Evolutionary conservation across 2,797 vertebrate genomes (phyloP).

Genomic region (Bradypodion pumilum): DNA sequence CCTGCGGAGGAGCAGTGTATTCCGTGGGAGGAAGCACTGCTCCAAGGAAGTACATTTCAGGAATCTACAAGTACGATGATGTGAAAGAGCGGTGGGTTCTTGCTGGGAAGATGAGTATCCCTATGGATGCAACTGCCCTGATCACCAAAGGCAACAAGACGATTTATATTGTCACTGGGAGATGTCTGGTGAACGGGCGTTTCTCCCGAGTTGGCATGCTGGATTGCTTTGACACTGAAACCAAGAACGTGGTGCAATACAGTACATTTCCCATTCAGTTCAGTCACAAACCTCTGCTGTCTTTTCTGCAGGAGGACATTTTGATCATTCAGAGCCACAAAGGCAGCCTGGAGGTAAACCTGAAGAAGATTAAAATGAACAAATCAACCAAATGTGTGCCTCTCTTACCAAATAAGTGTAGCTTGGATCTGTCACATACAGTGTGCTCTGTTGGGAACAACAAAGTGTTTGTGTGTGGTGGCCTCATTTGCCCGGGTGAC

Average conservation of each 20-base stretch:
- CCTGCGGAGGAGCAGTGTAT: constrained; percentile 62
- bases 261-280: constrained; percentile 69
- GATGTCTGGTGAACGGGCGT: constrained; percentile 61
- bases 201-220: constrained; percentile 65
- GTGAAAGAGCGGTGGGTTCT: constrained; percentile 63
- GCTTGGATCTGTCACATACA: constrained; percentile 65
- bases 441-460: constrained; percentile 60
- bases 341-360: constrained; percentile 66
- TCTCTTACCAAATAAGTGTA: no score
- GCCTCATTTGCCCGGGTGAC: constrained; percentile 53
- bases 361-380: constrained; percentile 68
- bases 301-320: constrained; percentile 62
- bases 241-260: constrained; percentile 63
- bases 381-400: no score
- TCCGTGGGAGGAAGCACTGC: constrained; percentile 66
- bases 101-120: constrained; percentile 70
- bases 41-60: constrained; percentile 61
- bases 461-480: constrained; percentile 67
- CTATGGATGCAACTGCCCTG: constrained; percentile 60
- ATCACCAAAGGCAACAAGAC: constrained; percentile 61
- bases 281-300: constrained; percentile 62
- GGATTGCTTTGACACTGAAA: constrained; percentile 70
- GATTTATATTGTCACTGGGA: constrained; percentile 69
- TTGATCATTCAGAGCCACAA: constrained; percentile 67
- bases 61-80: constrained; percentile 58